phyloP scores from a whole-genome alignment of 2,797 vertebrate genomes.

The Anabacerthia variegaticeps region DNA sequence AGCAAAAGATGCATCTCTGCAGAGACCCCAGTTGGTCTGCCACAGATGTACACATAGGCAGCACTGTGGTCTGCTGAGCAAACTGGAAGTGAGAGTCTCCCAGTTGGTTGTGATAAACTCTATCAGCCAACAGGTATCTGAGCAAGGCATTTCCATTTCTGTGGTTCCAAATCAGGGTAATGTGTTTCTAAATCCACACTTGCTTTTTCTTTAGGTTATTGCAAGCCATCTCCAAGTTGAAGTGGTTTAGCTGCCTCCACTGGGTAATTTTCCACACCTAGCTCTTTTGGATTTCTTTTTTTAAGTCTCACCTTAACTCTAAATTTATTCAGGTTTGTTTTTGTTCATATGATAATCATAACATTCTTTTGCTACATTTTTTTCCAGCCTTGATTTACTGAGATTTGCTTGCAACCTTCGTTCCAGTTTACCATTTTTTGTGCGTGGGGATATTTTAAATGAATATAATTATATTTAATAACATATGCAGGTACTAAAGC shows the following conservation, averaged over 20 bases:
- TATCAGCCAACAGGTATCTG: background rate
- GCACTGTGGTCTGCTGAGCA: background rate
- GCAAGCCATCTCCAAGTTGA: background rate
- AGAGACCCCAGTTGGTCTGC: background rate
- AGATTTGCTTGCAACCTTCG: conserved; percentile 13
- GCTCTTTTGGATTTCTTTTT: conserved; percentile 20
- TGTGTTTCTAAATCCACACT: conserved; percentile 1
- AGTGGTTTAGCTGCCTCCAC: background rate
- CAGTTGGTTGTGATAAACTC: background rate
- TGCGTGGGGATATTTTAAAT: conserved; percentile 61
- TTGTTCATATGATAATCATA: conserved; percentile 21
- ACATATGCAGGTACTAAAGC: conserved; percentile 47
- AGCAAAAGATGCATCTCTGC: background rate
- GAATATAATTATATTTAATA: conserved; percentile 69
- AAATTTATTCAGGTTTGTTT: conserved; percentile 33
- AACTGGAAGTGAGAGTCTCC: background rate
- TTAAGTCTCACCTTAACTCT: conserved; percentile 43
- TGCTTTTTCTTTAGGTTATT: background rate
- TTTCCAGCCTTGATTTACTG: conserved; percentile 40
- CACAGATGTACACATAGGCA: fast-evolving
- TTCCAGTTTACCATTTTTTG: conserved; percentile 53
- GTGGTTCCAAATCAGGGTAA: background rate
- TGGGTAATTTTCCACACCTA: conserved; percentile 41
- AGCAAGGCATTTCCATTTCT: conserved; percentile 44
- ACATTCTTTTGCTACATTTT: conserved; percentile 36